These are phyloP conservation scores for Otus sunia DNA, from an alignment of 2,113 vertebrate genomes.

Conservation along the genomic window DNA sequence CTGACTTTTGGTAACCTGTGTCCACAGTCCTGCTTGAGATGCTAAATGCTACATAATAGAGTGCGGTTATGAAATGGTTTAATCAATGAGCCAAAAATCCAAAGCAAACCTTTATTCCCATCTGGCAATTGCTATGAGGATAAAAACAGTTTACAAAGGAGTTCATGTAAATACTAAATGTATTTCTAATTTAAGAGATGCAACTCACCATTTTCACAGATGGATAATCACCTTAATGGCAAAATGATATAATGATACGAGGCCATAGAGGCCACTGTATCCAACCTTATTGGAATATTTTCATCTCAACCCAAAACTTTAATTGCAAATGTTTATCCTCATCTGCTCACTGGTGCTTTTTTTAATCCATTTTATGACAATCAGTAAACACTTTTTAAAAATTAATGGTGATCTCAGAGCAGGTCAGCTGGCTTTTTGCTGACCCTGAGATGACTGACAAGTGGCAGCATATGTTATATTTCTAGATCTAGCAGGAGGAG, in stretches of 20 bases:
- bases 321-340: background rate
- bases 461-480: background rate
- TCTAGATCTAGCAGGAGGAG: background rate
- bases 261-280: background rate
- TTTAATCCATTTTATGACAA: background rate
- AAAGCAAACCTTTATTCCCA: background rate
- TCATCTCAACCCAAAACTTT: slow-evolving; percentile 2
- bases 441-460: slow-evolving; percentile 13
- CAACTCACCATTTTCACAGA: background rate
- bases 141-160: background rate
- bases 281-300: background rate
- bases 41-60: background rate
- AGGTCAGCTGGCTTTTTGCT: slow-evolving; percentile 25
- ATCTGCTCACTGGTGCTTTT: background rate
- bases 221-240: background rate
- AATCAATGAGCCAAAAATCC: background rate
- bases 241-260: background rate
- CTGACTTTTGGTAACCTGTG: background rate
- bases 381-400: slow-evolving; percentile 29
- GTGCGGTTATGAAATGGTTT: background rate
- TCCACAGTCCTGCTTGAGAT: background rate
- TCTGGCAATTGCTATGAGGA: background rate
- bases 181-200: slow-evolving; percentile 13
- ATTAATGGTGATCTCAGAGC: slow-evolving; percentile 15
- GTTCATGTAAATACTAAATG: background rate